Base-by-base conservation (phyloP, 2,888 invertebrate species). In the Microlaimidae sp. region DNA sequence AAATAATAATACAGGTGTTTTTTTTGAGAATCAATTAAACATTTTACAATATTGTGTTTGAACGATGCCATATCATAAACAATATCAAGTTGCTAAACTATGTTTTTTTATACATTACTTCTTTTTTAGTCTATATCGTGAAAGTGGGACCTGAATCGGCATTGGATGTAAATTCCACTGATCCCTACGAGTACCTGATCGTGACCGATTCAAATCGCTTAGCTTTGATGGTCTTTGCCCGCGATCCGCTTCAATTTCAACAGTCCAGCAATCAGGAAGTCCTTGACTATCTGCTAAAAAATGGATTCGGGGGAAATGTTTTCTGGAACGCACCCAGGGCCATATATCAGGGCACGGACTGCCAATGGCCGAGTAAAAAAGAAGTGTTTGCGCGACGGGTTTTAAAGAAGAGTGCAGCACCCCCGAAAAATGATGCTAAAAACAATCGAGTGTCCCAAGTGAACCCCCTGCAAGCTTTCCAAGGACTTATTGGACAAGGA, bases 321-420 rank as follows among this genome's bases (percentile, higher is more conserved):
- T 70, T 69, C 60, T 69, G 69, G 67, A 69, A 70, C 59, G 60
- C 64, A 43, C 70, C 69, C 40, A 58, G 61, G 47, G 65, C 68
- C 49, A 67, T 70, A 59, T 69, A 69, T 59, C 70, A 69, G 57
- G 70, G 68, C 23, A 63, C 66, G 32, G 69, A 70, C 57, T 69
- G 70, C 57, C 63, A 66, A 26, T 70, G 69, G 66, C 69, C 69
- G 28, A 59, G 62, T 2, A 65, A 69, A 58, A 66, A 65, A 56
- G 68, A 69, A 49, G 66, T 69, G 43, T 69, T 69, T 55, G 66
- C 67, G 21, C 58, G 69, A 56, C 13, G 43, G n/a, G 67, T 67
- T 10, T 60, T 67, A 32, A 67, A 67, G 57, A 67, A 67, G n/a
- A n/a, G n/a, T n/a, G n/a, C n/a, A n/a, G n/a, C n/a, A n/a, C n/a